phyloP scores from a whole-genome alignment of 1,140 invertebrate genomes.

The Drosophila kanapiae region DNA sequence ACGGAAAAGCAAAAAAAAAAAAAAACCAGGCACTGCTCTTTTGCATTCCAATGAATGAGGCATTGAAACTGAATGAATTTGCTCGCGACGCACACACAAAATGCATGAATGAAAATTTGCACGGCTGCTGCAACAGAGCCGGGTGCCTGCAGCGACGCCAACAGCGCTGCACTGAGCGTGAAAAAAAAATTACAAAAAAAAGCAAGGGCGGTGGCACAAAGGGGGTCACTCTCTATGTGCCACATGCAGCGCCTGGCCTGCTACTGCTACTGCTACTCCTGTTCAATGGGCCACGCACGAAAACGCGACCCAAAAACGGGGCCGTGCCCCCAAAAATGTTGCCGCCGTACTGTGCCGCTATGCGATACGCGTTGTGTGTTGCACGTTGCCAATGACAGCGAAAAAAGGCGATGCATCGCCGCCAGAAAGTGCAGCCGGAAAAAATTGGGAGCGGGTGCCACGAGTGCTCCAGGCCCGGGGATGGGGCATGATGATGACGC shows the following conservation, averaged over 20 bases:
- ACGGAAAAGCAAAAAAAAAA: constrained; percentile 8
- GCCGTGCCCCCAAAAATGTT: constrained; percentile 50
- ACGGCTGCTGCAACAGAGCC: constrained; percentile 30
- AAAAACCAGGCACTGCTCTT: background rate
- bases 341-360: constrained; percentile 14
- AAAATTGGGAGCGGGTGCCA: constrained; percentile 35
- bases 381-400: constrained; percentile 54
- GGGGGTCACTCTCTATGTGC: constrained; percentile 45
- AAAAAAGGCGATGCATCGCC: constrained; percentile 46
- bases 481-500: constrained; percentile 53
- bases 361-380: constrained; percentile 41
- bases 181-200: constrained; percentile 33
- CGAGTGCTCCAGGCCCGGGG: background rate
- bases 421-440: constrained; percentile 42
- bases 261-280: constrained; percentile 58
- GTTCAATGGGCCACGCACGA: constrained; percentile 76
- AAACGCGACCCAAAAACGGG: constrained; percentile 35
- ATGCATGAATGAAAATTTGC: constrained; percentile 75
- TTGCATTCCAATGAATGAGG: constrained; percentile 65
- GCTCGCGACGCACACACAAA: constrained; percentile 57
- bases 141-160: constrained; percentile 17
- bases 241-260: constrained; percentile 52
- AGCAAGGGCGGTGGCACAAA: constrained; percentile 28
- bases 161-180: constrained; percentile 30
- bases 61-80: constrained; percentile 75